Evolutionary conservation across 2,113 vertebrate genomes (phyloP), one percentile per base, ranked within the genome.

Genomic region (Puma concolor): DNA sequence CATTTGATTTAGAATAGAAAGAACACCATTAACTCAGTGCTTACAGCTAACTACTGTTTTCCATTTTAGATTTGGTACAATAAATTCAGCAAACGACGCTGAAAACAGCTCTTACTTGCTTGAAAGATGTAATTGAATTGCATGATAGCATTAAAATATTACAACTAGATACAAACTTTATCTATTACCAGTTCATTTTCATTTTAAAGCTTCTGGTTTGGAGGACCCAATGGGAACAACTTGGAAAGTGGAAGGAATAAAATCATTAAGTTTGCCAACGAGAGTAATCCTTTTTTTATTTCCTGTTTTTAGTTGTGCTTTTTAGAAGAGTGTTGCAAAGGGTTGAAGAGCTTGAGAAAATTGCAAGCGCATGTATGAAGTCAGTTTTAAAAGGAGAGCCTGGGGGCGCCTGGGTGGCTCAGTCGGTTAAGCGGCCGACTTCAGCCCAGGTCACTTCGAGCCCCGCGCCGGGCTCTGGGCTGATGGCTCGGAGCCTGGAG

Each of bases 11-110:
- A 23, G 52, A 88, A 50, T 21, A 23, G 71, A 80, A 95, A 89
- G 80, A 92, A 93, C 8, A 91, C 72, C n/a, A 95, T 96, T 94
- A 97, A 36, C 60, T 88, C 52, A 50, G 52, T 79, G 82, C 95
- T 95, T 96, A 94, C 33, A 89, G 23, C 64, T 94, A 95, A 91
- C 63, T 90, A 92, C 86, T 69, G 29, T 96, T 96, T 97, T 93
- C 86, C 66, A 31, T 92, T 96, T 97, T 86, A 88, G 66, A 72
- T 96, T 82, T 93, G 71, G 38, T 89, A 25, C 52, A 81, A 97
- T 84, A 95, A 80, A 92, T 94, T 90, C 88, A 96, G 81, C 88
- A 96, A 95, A 96, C 2, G 88, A 86, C 67, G 81, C 36, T 69
- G 81, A 83, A 97, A 94, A 86, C 38, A 64, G 64, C 77, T 82